Percentiles rank a stretch among this genome's conserved stretches.
phyloP scores from a whole-genome alignment of 2,113 vertebrate species.

The Gorilla gorilla region DNA sequence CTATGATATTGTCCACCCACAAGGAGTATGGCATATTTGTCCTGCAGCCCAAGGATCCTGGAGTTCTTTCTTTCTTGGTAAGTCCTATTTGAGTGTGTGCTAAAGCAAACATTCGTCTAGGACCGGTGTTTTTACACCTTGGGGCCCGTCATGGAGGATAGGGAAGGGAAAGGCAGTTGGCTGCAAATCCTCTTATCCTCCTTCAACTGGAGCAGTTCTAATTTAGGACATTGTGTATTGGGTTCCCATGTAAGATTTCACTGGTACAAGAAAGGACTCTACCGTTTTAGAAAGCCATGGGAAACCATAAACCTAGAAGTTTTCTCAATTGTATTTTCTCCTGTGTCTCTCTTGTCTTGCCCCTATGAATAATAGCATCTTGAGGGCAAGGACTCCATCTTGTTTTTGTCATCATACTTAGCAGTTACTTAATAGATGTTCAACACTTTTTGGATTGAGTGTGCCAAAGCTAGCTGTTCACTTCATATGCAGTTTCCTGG shows the following conservation, averaged over 20 bases:
- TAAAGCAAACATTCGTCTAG: not conserved
- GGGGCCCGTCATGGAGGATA: not conserved
- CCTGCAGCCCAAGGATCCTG: not conserved
- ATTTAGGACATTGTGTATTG: not conserved
- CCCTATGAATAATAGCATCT: not conserved
- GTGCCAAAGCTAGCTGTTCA: not conserved
- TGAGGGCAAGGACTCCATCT: not conserved
- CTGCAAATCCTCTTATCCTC: not conserved
- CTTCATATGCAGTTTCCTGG: not conserved
- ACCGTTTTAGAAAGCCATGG: not conserved
- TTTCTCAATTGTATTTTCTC: not conserved
- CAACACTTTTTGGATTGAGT: not conserved
- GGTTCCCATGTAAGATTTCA: not conserved
- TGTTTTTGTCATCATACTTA: not conserved
- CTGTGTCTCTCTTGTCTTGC: not conserved
- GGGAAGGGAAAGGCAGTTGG: not conserved
- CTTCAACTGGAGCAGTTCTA: not conserved
- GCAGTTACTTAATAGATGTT: not conserved
- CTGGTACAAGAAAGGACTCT: not conserved
- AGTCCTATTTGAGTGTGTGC: slow-evolving; percentile 45
- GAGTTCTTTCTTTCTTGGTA: slow-evolving; percentile 51
- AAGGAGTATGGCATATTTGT: slow-evolving; percentile 65
- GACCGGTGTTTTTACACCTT: not conserved
- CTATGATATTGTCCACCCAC: slow-evolving; percentile 37
- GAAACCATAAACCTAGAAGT: not conserved